These are phyloP conservation scores for Lithosia quadra DNA, from an alignment of 2,888 invertebrate species.

Conservation along the genomic window DNA sequence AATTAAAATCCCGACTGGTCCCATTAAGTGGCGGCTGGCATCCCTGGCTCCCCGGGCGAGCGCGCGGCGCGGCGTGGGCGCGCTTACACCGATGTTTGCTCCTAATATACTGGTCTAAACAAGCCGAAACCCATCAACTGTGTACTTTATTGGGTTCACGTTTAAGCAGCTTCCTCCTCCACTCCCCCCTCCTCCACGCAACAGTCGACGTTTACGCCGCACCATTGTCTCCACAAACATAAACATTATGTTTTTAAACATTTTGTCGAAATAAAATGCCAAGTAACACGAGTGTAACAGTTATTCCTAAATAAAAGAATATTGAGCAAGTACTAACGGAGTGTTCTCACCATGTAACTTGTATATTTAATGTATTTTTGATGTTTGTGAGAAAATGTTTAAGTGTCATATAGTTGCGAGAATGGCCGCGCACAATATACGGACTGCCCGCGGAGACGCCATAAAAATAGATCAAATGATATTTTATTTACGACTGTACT, in stretches of 20 bases:
- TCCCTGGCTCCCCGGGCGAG: constrained; percentile 43
- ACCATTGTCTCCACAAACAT: constrained; percentile 16
- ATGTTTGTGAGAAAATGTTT: constrained; percentile 25
- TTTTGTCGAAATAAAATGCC: constrained; percentile 13
- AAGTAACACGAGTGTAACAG: constrained; percentile 17
- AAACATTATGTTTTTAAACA: constrained; percentile 26
- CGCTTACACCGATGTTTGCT: constrained; percentile 45
- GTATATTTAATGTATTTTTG: constrained; percentile 25
- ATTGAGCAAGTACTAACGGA: constrained; percentile 22
- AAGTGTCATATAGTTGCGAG: constrained; percentile 18
- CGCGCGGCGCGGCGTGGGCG: constrained; percentile 45
- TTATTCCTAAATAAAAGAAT: constrained; percentile 17
- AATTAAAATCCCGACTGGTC: background rate
- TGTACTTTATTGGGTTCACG: constrained; percentile 50
- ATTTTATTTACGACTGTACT: constrained; percentile 11
- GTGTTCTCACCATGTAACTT: constrained; percentile 15
- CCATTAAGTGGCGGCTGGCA: constrained; percentile 6
- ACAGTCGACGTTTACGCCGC: background rate
- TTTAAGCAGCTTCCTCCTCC: constrained; percentile 25
- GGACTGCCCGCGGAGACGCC: constrained; percentile 10
- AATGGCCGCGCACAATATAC: constrained; percentile 13
- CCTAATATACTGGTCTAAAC: constrained; percentile 50
- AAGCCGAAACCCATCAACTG: constrained; percentile 45
- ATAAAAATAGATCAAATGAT: constrained; percentile 20
- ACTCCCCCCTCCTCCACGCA: background rate